Percentiles rank a stretch among this genome's conserved stretches.
These are phyloP conservation scores for Drosophila sp. DNA, from an alignment of 1,140 invertebrate genomes.

Conservation along the genomic window DNA sequence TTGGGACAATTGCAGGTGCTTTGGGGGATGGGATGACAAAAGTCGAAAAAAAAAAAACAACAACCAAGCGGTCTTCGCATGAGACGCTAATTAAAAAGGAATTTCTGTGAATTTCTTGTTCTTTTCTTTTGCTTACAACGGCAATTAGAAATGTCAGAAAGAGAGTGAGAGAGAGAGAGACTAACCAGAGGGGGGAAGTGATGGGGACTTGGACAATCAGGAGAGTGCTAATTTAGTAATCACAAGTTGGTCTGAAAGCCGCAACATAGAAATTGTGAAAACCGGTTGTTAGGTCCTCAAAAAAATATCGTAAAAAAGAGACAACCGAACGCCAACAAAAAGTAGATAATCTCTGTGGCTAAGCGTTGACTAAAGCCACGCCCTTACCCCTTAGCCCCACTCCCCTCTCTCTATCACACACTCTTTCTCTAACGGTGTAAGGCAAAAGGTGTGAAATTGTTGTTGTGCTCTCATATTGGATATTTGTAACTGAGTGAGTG, in stretches of 20 bases:
- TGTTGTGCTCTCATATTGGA: slow-evolving; percentile 47
- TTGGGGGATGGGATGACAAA: slow-evolving; percentile 13
- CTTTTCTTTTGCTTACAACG: slow-evolving; percentile 38
- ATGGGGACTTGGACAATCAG: slow-evolving; percentile 52
- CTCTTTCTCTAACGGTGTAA: slow-evolving; percentile 54
- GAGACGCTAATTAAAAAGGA: slow-evolving; percentile 75
- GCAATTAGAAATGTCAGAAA: slow-evolving; percentile 66
- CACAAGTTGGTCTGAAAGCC: slow-evolving; percentile 55
- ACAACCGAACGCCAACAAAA: background rate
- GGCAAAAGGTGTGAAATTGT: slow-evolving; percentile 67
- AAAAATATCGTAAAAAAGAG: slow-evolving; percentile 18
- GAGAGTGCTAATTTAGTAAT: slow-evolving; percentile 79
- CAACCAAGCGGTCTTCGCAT: slow-evolving; percentile 40
- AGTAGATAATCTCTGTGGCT: slow-evolving; percentile 28
- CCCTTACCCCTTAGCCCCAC: slow-evolving; percentile 21
- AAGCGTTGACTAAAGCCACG: slow-evolving; percentile 17
- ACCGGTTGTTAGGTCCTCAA: slow-evolving; percentile 68
- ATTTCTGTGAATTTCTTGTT: slow-evolving; percentile 49
- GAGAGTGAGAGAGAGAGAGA: background rate
- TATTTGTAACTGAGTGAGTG: slow-evolving; percentile 16
- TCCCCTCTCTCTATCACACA: background rate
- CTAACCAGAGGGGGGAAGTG: background rate
- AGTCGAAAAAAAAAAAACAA: slow-evolving; percentile 24
- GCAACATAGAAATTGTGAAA: slow-evolving; percentile 41
- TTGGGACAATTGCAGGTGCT: slow-evolving; percentile 55